phyloP scores from a whole-genome alignment of 2,113 vertebrate species.

The Toxostoma redivivum region DNA sequence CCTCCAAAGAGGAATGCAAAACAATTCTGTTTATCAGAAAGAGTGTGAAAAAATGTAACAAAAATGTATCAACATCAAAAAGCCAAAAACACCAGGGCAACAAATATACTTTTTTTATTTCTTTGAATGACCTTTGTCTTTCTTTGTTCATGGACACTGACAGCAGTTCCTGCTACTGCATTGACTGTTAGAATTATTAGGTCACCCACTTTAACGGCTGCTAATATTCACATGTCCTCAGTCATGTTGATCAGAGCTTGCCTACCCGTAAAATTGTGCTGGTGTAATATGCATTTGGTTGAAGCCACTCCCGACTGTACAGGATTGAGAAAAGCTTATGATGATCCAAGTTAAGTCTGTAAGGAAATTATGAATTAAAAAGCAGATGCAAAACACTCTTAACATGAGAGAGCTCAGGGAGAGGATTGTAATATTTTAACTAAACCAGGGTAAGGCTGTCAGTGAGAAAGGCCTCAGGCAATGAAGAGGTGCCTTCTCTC shows the following conservation, averaged over 20 bases:
- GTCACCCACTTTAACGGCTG: not conserved
- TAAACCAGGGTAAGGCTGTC: not conserved
- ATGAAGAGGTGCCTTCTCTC: not conserved
- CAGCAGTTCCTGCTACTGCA: not conserved
- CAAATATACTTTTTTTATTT: not conserved
- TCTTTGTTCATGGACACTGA: not conserved
- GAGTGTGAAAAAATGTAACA: no score
- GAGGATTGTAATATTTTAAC: not conserved
- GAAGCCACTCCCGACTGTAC: not conserved
- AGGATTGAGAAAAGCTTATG: not conserved
- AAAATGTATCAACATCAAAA: no score
- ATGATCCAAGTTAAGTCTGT: slow-evolving; percentile 13
- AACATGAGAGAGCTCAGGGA: not conserved
- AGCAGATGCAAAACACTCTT: slow-evolving; percentile 10
- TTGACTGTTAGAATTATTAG: not conserved
- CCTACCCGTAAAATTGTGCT: not conserved
- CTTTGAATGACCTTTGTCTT: not conserved
- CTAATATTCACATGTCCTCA: not conserved
- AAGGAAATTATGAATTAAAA: slow-evolving; percentile 45
- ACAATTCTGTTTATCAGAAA: no score
- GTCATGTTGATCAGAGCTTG: not conserved
- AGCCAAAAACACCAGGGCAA: no score
- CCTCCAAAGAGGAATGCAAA: no score
- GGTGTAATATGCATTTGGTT: not conserved
- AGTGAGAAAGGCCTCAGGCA: not conserved